Evolutionary conservation across 2,888 invertebrate genomes (phyloP).

Genomic region (Operophtera brumata): DNA sequence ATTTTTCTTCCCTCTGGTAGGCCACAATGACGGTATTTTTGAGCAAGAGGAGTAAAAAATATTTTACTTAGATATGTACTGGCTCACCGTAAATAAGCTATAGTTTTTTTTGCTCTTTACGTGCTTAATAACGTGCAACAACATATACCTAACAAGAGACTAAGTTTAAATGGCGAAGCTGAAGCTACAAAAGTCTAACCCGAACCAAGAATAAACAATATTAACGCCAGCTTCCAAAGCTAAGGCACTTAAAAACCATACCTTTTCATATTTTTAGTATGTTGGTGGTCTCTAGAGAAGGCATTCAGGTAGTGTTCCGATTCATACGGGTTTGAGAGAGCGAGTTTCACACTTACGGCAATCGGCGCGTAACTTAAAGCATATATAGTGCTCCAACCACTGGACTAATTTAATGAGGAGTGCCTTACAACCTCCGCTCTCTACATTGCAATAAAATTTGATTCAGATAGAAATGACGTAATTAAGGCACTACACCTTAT

Average conservation of each 20-base stretch:
- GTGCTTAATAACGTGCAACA: too few species aligned
- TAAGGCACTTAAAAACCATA: conserved; percentile 31
- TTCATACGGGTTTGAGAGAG: conserved; percentile 59
- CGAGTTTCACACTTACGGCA: conserved; percentile 73
- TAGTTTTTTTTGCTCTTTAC: too few species aligned
- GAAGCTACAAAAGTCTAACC: too few species aligned
- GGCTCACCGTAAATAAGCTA: too few species aligned
- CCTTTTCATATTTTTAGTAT: conserved; percentile 44
- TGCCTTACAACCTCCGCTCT: conserved; percentile 52
- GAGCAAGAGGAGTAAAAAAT: too few species aligned
- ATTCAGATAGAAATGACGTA: conserved; percentile 49
- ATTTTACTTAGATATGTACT: too few species aligned
- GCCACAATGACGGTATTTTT: too few species aligned
- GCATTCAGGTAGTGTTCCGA: conserved; percentile 65
- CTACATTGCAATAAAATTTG: conserved; percentile 44
- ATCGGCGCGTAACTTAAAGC: conserved; percentile 65
- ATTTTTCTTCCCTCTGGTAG: too few species aligned
- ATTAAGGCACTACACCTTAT: conserved; percentile 37
- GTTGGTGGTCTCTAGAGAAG: conserved; percentile 69
- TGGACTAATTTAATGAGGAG: conserved; percentile 75
- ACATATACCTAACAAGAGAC: too few species aligned
- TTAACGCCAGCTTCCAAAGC: conserved; percentile 33
- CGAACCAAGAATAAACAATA: neutral
- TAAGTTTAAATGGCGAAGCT: too few species aligned
- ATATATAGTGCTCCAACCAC: conserved; percentile 76